These are phyloP conservation scores for Willowsia nigromaculata DNA, from an alignment of 2,888 invertebrate genomes.

Conservation along the genomic window DNA sequence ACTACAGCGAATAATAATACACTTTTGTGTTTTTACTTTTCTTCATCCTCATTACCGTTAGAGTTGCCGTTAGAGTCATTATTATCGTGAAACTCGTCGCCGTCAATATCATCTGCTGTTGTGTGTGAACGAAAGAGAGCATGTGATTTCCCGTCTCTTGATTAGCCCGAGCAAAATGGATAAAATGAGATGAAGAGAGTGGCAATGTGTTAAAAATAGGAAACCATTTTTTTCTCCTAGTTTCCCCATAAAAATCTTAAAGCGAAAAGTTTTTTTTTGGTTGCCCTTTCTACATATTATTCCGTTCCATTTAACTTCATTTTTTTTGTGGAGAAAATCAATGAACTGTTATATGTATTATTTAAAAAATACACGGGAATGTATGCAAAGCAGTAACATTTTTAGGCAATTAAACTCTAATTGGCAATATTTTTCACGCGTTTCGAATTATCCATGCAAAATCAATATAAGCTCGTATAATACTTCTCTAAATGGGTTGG, in stretches of 20 bases:
- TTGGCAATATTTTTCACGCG: no score
- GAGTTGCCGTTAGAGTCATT: background rate
- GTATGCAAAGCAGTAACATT: no score
- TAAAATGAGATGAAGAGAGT: background rate
- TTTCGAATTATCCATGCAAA: no score
- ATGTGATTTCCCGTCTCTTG: conserved; percentile 5
- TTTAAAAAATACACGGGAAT: background rate
- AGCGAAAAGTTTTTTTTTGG: background rate
- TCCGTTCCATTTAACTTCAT: conserved; percentile 1
- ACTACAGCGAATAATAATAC: no score
- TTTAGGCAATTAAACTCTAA: no score
- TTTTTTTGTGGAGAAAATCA: background rate
- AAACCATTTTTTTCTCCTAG: background rate
- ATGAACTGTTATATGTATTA: background rate
- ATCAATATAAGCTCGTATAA: no score
- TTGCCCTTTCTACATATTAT: background rate
- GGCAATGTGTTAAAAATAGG: no score
- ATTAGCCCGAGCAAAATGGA: background rate
- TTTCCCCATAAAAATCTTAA: background rate
- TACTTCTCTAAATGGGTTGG: no score
- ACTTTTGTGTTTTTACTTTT: conserved; percentile 9
- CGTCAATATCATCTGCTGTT: background rate
- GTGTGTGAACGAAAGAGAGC: background rate
- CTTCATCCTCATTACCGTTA: background rate
- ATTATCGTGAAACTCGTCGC: background rate